Evolutionary conservation across 2,797 vertebrate species (phyloP).

Genomic region (Chromis chromis): DNA sequence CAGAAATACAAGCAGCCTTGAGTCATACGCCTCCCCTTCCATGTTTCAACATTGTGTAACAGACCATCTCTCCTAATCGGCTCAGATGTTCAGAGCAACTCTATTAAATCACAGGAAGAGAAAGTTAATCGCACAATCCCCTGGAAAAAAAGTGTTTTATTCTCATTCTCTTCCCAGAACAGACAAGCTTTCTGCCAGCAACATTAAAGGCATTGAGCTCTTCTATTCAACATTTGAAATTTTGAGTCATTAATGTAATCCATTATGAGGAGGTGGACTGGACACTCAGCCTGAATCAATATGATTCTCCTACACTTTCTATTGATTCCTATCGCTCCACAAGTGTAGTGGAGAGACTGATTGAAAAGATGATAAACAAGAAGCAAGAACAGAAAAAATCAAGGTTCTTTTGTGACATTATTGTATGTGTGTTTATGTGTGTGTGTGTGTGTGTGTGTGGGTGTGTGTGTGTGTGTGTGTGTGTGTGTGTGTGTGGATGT

Average conservation of each 20-base stretch:
- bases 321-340: slow-evolving; percentile 64
- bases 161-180: slow-evolving; percentile 35
- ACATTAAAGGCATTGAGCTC: slow-evolving; percentile 41
- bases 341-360: slow-evolving; percentile 54
- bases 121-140: slow-evolving; percentile 52
- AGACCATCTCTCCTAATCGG: slow-evolving; percentile 38
- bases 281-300: slow-evolving; percentile 67
- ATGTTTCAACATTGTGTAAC: slow-evolving; percentile 32
- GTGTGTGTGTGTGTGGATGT: slow-evolving; percentile 6
- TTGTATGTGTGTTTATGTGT: too few species aligned
- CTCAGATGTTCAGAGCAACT: slow-evolving; percentile 42
- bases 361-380: slow-evolving; percentile 62
- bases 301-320: slow-evolving; percentile 68
- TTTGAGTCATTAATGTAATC: slow-evolving; percentile 75
- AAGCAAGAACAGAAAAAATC: slow-evolving; percentile 44
- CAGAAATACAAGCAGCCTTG: slow-evolving; percentile 30
- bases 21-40: slow-evolving; percentile 14
- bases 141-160: slow-evolving; percentile 11
- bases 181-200: slow-evolving; percentile 37
- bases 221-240: slow-evolving; percentile 53
- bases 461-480: not conserved
- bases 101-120: slow-evolving; percentile 39
- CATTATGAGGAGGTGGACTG: slow-evolving; percentile 68
- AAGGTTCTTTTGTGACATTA: slow-evolving; percentile 37
- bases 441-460: slow-evolving; percentile 6